Conservation (phyloP, 2,113 vertebrate genomes). For the Tachysurus fulvidraco region DNA sequence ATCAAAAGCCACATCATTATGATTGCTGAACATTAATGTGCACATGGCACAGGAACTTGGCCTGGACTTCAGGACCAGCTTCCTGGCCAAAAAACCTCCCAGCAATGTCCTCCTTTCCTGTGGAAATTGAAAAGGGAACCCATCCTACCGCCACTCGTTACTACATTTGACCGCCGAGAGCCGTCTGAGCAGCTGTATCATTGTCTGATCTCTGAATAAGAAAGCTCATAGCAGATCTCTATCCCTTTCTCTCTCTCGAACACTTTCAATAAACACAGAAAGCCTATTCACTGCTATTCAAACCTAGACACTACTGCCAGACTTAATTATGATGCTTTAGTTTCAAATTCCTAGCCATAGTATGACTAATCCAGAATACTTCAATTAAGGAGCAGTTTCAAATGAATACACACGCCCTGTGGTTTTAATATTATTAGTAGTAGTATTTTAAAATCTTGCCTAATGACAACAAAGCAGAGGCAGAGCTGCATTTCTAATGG, state of each 20-base stretch:
- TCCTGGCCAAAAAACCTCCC: neutral
- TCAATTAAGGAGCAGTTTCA: neutral
- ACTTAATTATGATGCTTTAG: conserved; percentile 1
- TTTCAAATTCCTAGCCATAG: conserved; percentile 1
- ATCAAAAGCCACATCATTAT: neutral
- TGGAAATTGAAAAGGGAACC: neutral
- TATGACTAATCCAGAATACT: neutral
- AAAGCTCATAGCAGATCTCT: neutral
- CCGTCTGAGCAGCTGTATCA: conserved; percentile 3
- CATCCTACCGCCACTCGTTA: neutral
- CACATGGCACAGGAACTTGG: neutral
- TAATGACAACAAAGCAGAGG: neutral
- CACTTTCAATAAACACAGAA: neutral
- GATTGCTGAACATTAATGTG: neutral
- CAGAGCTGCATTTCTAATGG: neutral
- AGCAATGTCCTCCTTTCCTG: conserved; percentile 16
- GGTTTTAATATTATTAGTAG: neutral
- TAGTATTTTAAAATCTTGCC: too few species aligned
- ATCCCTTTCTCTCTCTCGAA: neutral
- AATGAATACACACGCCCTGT: neutral
- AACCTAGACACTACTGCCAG: neutral
- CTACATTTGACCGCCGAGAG: neutral
- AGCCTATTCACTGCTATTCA: neutral
- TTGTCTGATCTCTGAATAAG: neutral
- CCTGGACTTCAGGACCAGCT: neutral